Conservation (phyloP, 2,888 invertebrate species). For the Rhagium mordax region DNA sequence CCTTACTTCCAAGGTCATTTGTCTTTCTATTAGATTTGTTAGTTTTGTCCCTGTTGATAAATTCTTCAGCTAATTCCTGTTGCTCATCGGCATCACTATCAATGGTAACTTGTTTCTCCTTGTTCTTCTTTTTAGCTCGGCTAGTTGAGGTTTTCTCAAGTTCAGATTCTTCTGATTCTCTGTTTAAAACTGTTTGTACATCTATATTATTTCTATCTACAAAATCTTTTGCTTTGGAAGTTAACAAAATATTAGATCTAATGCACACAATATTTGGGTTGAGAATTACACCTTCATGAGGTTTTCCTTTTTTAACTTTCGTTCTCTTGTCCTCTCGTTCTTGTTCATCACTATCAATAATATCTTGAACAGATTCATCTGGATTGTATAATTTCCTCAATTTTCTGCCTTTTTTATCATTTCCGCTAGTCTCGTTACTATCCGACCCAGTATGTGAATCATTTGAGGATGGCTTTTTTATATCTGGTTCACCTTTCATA, state of each 20-base stretch:
- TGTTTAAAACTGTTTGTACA: not conserved
- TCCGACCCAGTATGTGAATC: not conserved
- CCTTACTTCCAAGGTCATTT: not conserved
- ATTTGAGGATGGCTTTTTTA: not conserved
- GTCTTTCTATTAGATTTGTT: not conserved
- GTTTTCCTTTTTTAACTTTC: slow-evolving; percentile 35
- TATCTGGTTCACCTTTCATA: not conserved
- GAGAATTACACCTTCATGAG: slow-evolving; percentile 34
- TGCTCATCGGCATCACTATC: slow-evolving; percentile 53
- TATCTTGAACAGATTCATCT: slow-evolving; percentile 36
- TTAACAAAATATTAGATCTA: slow-evolving; percentile 29
- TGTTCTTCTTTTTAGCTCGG: slow-evolving; percentile 31
- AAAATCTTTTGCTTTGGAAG: slow-evolving; percentile 35
- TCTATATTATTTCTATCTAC: slow-evolving; percentile 33
- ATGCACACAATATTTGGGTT: slow-evolving; percentile 23
- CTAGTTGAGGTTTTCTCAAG: not conserved
- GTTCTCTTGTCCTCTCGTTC: slow-evolving; percentile 48
- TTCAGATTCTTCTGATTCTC: slow-evolving; percentile 14
- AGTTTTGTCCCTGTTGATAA: slow-evolving; percentile 40
- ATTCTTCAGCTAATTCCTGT: slow-evolving; percentile 49
- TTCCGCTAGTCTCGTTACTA: not conserved
- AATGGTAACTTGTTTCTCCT: slow-evolving; percentile 7
- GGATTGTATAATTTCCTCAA: slow-evolving; percentile 56
- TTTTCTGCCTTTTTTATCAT: slow-evolving; percentile 19
- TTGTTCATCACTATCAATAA: slow-evolving; percentile 45